Evolutionary conservation across 53 echinoderm and acorn worm species (phyloP).

Genomic region (Pentamera pediparva): DNA sequence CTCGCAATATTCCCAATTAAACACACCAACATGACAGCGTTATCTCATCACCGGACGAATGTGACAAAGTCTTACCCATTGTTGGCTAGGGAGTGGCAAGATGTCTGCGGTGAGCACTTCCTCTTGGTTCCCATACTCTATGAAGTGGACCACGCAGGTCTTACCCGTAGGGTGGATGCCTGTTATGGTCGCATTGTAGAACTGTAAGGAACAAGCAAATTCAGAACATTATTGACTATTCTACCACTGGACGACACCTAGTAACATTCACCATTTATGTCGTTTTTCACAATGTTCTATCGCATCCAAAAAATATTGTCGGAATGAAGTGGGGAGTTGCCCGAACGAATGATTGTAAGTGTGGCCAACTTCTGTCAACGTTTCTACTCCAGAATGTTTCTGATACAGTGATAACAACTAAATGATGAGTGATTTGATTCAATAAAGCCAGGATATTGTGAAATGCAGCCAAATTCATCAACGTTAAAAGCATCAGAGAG

Average conservation of each 20-base stretch:
- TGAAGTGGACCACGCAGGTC: slow-evolving; percentile 76
- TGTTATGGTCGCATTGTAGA: slow-evolving; percentile 74
- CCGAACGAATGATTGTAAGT: not conserved
- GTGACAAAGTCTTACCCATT: slow-evolving; percentile 60
- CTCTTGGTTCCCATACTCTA: slow-evolving; percentile 92
- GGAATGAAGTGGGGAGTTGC: not conserved
- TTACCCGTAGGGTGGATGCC: slow-evolving; percentile 68
- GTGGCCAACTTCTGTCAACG: not conserved
- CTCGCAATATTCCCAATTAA: too few relatives aligned
- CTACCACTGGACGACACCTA: not conserved
- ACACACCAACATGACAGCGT: too few relatives aligned
- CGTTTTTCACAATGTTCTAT: too few relatives aligned
- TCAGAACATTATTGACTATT: not conserved
- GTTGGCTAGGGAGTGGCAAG: slow-evolving; percentile 53
- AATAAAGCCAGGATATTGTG: too few relatives aligned
- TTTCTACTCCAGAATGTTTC: too few relatives aligned
- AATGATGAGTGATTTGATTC: too few relatives aligned
- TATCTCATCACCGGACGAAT: not conserved
- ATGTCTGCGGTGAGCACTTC: slow-evolving; percentile 71
- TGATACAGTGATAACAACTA: too few relatives aligned
- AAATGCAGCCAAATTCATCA: too few relatives aligned
- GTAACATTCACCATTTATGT: too few relatives aligned
- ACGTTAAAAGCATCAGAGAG: too few relatives aligned
- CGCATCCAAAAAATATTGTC: too few relatives aligned
- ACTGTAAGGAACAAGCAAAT: slow-evolving; percentile 35